Evolutionary conservation across 1,140 invertebrate genomes (phyloP).

Genomic region (Euschistus heros): DNA sequence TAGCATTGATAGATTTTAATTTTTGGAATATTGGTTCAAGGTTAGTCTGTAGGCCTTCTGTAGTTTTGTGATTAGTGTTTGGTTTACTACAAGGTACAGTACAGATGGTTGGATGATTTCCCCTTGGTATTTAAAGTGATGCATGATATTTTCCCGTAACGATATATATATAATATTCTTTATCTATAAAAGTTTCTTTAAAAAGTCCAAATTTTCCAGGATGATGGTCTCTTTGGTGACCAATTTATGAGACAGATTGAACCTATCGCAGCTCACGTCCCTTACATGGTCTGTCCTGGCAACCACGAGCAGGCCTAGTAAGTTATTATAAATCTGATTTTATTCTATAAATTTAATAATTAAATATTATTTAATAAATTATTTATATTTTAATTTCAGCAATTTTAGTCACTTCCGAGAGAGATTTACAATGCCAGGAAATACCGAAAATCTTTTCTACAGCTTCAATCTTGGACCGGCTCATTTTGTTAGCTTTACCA

Average conservation of each 20-base stretch:
- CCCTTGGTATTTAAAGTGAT: neutral
- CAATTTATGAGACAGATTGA: conserved; percentile 86
- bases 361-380: conserved; percentile 11
- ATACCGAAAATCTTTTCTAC: conserved; percentile 65
- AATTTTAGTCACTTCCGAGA: conserved; percentile 79
- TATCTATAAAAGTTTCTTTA: no score
- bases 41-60: no score
- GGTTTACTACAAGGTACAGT: neutral
- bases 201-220: conserved; percentile 38
- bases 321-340: conserved; percentile 33
- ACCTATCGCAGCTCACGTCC: conserved; percentile 71
- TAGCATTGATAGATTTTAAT: no score
- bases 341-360: neutral
- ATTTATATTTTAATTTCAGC: conserved; percentile 41
- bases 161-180: no score
- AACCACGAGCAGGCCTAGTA: conserved; percentile 82
- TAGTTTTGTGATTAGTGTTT: no score
- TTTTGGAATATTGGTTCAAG: no score
- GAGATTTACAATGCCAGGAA: conserved; percentile 80
- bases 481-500: conserved; percentile 84
- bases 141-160: no score
- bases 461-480: conserved; percentile 86
- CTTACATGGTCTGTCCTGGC: conserved; percentile 85
- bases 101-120: neutral
- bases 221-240: conserved; percentile 69